phyloP scores from a whole-genome alignment of 2,888 invertebrate species.

The Eubasilissa splendida region DNA sequence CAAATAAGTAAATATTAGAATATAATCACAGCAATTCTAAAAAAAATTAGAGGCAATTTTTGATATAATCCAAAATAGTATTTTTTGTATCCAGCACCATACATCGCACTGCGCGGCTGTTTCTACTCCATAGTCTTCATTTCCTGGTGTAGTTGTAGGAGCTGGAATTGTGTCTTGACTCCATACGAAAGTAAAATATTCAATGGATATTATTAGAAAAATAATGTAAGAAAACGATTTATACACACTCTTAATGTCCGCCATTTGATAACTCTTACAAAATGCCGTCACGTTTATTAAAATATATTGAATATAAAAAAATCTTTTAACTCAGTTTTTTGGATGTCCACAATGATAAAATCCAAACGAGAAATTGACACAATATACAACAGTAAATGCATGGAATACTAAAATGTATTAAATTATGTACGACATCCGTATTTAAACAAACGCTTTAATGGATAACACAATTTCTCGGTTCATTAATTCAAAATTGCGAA shows the following conservation, averaged over 20 bases:
- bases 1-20: background rate
- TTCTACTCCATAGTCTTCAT: constrained; percentile 65
- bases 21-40: constrained; percentile 22
- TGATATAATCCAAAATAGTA: constrained; percentile 70
- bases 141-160: constrained; percentile 39
- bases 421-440: too few species aligned
- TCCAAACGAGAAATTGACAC: too few species aligned
- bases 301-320: too few species aligned
- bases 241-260: background rate
- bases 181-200: background rate
- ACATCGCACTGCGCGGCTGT: constrained; percentile 68
- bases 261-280: background rate
- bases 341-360: too few species aligned
- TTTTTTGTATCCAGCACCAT: constrained; percentile 73
- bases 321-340: too few species aligned
- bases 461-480: too few species aligned
- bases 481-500: too few species aligned
- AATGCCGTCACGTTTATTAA: too few species aligned
- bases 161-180: constrained; percentile 37
- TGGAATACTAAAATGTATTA: too few species aligned
- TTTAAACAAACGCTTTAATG: too few species aligned
- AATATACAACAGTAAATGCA: too few species aligned
- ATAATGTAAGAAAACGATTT: background rate
- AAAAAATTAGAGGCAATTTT: constrained; percentile 63
- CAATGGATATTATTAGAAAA: background rate